These are phyloP conservation scores for Lucilia sericata DNA, from an alignment of 1,140 invertebrate species.

Conservation along the genomic window DNA sequence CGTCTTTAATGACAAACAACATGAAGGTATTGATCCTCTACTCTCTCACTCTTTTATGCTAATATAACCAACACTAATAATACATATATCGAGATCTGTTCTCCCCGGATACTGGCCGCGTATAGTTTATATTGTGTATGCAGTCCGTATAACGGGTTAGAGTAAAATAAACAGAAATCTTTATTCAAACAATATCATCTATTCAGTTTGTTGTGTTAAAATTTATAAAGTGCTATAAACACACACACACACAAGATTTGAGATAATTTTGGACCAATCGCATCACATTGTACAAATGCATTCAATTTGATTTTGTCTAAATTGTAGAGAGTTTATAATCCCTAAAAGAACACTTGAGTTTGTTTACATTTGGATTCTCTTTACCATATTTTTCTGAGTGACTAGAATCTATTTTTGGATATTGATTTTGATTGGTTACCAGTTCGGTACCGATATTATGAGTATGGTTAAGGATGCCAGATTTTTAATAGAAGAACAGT, in stretches of 20 bases:
- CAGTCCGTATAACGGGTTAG: constrained; percentile 35
- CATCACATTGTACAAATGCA: constrained; percentile 1
- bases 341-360: background rate
- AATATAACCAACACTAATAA: too few species aligned
- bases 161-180: constrained; percentile 39
- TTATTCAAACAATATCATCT: background rate
- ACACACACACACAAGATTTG: background rate
- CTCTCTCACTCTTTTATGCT: background rate
- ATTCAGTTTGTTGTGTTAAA: background rate
- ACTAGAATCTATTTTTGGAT: background rate
- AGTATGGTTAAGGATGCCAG: background rate
- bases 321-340: too few species aligned
- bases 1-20: constrained; percentile 34
- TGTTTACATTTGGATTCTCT: constrained; percentile 1
- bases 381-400: background rate
- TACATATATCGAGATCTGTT: background rate
- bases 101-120: background rate
- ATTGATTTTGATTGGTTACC: background rate
- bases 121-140: background rate
- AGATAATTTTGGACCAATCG: background rate
- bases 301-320: background rate
- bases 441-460: background rate
- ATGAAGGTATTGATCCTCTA: background rate
- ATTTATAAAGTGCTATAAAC: background rate
- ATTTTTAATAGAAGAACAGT: background rate